phyloP scores from a whole-genome alignment of 1,140 invertebrate genomes.

The Apis dorsata region DNA sequence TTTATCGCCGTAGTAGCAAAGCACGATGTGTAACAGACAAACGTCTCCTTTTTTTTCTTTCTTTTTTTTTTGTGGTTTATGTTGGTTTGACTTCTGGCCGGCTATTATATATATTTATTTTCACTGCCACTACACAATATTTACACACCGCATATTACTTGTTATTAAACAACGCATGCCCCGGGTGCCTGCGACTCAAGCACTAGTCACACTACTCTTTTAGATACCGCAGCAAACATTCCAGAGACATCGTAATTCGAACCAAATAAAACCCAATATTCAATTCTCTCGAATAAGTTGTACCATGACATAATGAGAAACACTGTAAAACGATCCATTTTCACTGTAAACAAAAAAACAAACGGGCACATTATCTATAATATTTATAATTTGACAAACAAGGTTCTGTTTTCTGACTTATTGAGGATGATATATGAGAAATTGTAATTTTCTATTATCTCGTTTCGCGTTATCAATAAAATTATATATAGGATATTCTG shows the following conservation, averaged over 20 bases:
- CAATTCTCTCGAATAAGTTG: neutral
- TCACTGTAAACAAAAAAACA: neutral
- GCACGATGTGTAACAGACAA: constrained; percentile 53
- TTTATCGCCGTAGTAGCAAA: constrained; percentile 1
- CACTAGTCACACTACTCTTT: constrained; percentile 17
- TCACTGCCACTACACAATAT: constrained; percentile 38
- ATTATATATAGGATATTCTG: too few relatives aligned
- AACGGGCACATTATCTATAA: neutral
- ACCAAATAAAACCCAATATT: neutral
- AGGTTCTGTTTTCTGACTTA: neutral
- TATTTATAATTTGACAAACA: neutral
- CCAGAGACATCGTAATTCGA: constrained; percentile 44
- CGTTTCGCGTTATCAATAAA: too few relatives aligned
- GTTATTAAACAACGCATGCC: constrained; percentile 44
- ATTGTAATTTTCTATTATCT: neutral
- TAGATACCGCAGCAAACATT: constrained; percentile 14
- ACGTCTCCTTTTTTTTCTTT: neutral
- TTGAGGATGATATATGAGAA: neutral
- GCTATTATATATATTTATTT: constrained; percentile 33
- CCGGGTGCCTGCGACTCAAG: constrained; percentile 17
- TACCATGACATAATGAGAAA: neutral
- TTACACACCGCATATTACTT: constrained; percentile 34
- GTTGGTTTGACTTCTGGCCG: constrained; percentile 70
- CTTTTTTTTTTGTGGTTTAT: constrained; percentile 26
- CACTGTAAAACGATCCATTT: neutral